Evolutionary conservation across 2,888 invertebrate species (phyloP).

Genomic region (Drosophila colorata): DNA sequence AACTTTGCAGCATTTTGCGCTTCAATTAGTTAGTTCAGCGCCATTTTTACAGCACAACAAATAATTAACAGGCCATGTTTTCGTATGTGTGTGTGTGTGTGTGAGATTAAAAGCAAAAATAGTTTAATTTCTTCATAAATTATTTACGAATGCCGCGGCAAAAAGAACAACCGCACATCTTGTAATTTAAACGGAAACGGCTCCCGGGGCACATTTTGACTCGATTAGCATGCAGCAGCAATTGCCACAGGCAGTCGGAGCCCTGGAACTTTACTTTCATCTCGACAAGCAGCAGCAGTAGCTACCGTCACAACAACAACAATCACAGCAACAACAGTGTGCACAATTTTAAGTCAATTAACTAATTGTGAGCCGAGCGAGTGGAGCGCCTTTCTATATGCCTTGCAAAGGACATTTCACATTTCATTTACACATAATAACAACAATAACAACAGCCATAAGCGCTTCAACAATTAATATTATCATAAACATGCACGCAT

Average conservation of each 20-base stretch:
- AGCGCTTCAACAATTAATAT: conserved; percentile 6
- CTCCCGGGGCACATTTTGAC: conserved; percentile 55
- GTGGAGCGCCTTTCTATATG: conserved; percentile 8
- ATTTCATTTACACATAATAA: conserved; percentile 41
- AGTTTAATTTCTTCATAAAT: conserved; percentile 70
- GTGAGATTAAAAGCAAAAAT: conserved; percentile 42
- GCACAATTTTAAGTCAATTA: conserved; percentile 63
- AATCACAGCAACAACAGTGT: conserved; percentile 26
- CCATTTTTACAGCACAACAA: conserved; percentile 4
- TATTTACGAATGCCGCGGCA: conserved; percentile 57
- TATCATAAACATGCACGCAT: not conserved
- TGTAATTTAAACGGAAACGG: conserved; percentile 19
- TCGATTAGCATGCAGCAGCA: conserved; percentile 67
- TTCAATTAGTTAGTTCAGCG: conserved; percentile 27
- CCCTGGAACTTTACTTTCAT: conserved; percentile 55
- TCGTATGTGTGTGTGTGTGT: not conserved
- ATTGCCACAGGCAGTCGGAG: conserved; percentile 21
- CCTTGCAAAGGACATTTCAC: conserved; percentile 34
- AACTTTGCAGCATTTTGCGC: conserved; percentile 27
- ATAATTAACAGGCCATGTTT: conserved; percentile 7
- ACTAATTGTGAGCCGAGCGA: conserved; percentile 57
- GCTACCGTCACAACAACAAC: conserved; percentile 20
- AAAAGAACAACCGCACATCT: conserved; percentile 36
- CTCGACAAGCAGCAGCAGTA: conserved; percentile 45
- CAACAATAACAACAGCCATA: conserved; percentile 6